Evolutionary conservation across 2,113 vertebrate genomes (phyloP).

Genomic region (Parus major): DNA sequence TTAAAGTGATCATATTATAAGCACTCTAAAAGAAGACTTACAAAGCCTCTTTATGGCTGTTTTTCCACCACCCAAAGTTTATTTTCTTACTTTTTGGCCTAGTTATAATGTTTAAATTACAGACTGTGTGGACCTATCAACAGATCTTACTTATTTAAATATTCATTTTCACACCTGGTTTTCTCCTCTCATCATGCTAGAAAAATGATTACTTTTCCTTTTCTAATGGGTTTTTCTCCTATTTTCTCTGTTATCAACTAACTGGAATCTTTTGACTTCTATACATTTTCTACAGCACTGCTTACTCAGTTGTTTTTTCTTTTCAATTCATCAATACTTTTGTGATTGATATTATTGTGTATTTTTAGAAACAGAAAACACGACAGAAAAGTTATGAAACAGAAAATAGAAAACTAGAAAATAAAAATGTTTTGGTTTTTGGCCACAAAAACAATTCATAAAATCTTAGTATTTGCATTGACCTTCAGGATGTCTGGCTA

Average conservation of each 20-base stretch:
- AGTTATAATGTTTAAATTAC: background rate
- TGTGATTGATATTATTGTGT: background rate
- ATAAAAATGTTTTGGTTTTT: background rate
- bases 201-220: background rate
- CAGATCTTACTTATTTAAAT: background rate
- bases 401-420: background rate
- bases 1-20: background rate
- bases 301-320: background rate
- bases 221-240: background rate
- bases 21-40: background rate
- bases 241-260: background rate
- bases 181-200: background rate
- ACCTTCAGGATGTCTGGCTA: background rate
- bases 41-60: background rate
- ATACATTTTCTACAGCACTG: background rate
- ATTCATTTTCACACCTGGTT: background rate
- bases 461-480: background rate
- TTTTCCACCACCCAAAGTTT: background rate
- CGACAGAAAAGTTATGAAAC: background rate
- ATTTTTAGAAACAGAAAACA: background rate
- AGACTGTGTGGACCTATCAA: background rate
- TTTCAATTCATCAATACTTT: background rate
- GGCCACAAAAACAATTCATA: background rate
- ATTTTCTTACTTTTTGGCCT: background rate
- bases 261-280: background rate